These are phyloP conservation scores for Cataglyphis cursor DNA, from an alignment of 2,888 invertebrate genomes.

Conservation along the genomic window DNA sequence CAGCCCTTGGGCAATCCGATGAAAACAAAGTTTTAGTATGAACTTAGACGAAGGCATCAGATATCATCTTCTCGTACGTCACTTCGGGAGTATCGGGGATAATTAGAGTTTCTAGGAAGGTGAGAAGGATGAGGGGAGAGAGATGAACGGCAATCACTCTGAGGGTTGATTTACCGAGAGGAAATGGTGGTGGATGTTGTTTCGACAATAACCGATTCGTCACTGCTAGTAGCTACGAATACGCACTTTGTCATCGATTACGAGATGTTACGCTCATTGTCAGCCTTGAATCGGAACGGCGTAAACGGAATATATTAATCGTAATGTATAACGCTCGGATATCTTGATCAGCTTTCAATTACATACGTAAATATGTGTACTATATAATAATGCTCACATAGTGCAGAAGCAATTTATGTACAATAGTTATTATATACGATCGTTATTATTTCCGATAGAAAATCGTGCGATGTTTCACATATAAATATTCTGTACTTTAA, in stretches of 20 bases:
- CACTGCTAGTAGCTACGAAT: conserved; percentile 64
- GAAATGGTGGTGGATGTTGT: conserved; percentile 40
- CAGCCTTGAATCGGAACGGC: conserved; percentile 27
- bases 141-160: neutral
- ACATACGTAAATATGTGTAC: neutral
- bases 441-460: conserved; percentile 6
- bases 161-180: conserved; percentile 34
- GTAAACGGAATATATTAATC: conserved; percentile 63
- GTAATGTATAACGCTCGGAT: conserved; percentile 51
- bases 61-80: conserved; percentile 59
- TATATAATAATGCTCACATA: conserved; percentile 18
- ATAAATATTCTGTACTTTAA: neutral
- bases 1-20: conserved; percentile 54
- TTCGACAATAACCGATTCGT: conserved; percentile 71
- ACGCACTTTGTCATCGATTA: conserved; percentile 73
- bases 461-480: neutral
- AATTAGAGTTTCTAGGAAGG: conserved; percentile 69
- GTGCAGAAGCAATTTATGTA: conserved; percentile 20
- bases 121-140: neutral
- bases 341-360: conserved; percentile 55
- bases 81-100: conserved; percentile 60
- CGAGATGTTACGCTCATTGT: conserved; percentile 37
- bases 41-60: conserved; percentile 48
- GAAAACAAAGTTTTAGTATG: conserved; percentile 63
- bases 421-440: conserved; percentile 38